Evolutionary conservation across 2,113 vertebrate species (phyloP).

Genomic region (Machaerirhynchus nigripectus): DNA sequence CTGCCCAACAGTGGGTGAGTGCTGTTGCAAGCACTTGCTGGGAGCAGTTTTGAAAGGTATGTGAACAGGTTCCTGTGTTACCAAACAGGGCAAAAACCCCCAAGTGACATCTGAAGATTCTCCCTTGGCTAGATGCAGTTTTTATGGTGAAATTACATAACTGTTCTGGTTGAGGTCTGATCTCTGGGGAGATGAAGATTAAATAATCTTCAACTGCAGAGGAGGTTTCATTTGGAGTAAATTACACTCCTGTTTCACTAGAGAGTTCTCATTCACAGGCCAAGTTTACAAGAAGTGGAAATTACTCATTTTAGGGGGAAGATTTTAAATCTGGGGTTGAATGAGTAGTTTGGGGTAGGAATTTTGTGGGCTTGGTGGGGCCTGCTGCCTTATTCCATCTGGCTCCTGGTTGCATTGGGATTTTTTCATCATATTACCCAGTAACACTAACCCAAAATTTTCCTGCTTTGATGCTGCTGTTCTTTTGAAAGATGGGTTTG

Average conservation of each 20-base stretch:
- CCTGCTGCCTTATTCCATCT: not conserved
- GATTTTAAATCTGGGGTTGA: not conserved
- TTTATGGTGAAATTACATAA: not conserved
- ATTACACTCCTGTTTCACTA: not conserved
- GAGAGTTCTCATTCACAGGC: not conserved
- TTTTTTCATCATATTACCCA: not conserved
- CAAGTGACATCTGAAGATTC: not conserved
- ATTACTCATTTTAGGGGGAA: not conserved
- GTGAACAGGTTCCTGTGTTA: not conserved
- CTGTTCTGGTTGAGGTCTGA: not conserved
- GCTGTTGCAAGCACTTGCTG: rapidly evolving
- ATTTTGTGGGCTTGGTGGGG: not conserved
- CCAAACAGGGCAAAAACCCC: not conserved
- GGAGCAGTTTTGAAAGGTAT: not conserved
- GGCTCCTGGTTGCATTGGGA: not conserved
- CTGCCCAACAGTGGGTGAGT: rapidly evolving
- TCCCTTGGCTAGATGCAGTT: not conserved
- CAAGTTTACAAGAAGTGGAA: not conserved
- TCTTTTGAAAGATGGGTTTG: not conserved
- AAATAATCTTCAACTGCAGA: not conserved
- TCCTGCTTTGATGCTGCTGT: not conserved
- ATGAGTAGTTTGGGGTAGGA: not conserved
- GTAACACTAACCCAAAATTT: not conserved
- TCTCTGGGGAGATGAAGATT: not conserved
- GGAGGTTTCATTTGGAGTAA: not conserved